phyloP scores from a whole-genome alignment of 1,140 invertebrate genomes.

The Bradynema listronoti region DNA sequence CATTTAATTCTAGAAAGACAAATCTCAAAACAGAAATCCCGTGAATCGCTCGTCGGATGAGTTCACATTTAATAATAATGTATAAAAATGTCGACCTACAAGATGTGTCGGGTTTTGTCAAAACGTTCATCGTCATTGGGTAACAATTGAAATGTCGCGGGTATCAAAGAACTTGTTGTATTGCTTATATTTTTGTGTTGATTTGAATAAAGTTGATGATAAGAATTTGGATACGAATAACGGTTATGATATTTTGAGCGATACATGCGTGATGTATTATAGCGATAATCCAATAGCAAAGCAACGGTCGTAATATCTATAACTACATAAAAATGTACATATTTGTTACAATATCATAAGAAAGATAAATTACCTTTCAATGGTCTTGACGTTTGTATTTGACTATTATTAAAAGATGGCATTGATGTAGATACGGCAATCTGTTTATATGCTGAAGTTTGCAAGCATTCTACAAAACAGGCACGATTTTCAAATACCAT shows the following conservation, averaged over 20 bases:
- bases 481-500: slow-evolving; percentile 28
- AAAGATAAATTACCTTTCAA: slow-evolving; percentile 11
- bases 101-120: too few relatives aligned
- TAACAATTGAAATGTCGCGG: too few relatives aligned
- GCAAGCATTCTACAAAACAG: slow-evolving; percentile 35
- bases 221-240: not conserved
- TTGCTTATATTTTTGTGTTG: too few relatives aligned
- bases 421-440: not conserved
- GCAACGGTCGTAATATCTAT: slow-evolving; percentile 45
- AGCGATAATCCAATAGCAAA: slow-evolving; percentile 42
- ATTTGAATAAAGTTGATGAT: too few relatives aligned
- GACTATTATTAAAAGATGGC: not conserved
- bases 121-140: too few relatives aligned
- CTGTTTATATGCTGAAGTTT: slow-evolving; percentile 4
- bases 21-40: too few relatives aligned
- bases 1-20: too few relatives aligned
- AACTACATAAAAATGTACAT: slow-evolving; percentile 26
- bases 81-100: too few relatives aligned
- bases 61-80: too few relatives aligned
- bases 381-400: slow-evolving; percentile 4
- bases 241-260: slow-evolving; percentile 4
- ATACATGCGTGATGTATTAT: slow-evolving; percentile 30
- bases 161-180: too few relatives aligned
- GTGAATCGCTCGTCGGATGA: too few relatives aligned
- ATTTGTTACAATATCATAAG: slow-evolving; percentile 24